A percentile compares a stretch with the other conserved stretches of the same genome.
These are phyloP conservation scores for Plebejus anna DNA, from an alignment of 2,888 invertebrate genomes.

Conservation along the genomic window DNA sequence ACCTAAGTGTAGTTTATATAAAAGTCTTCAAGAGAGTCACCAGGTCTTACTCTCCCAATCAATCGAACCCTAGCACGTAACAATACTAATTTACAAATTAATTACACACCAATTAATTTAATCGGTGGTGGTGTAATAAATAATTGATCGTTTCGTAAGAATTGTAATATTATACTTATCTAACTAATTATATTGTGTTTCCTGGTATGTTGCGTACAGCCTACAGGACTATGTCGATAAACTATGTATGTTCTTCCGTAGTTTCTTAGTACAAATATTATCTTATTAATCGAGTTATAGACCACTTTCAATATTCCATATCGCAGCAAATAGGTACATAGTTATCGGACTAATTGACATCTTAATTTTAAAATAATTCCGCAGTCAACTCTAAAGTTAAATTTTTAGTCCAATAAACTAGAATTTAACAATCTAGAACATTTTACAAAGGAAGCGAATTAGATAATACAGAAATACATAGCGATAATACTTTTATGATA, in stretches of 20 bases:
- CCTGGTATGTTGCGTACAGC: background rate
- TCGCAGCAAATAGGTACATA: background rate
- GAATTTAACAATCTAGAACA: background rate
- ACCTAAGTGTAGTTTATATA: too few relatives aligned
- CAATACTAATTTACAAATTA: too few relatives aligned
- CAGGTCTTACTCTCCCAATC: too few relatives aligned
- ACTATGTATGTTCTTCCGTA: background rate
- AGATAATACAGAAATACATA: constrained; percentile 26
- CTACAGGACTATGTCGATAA: background rate
- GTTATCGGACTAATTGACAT: too few relatives aligned
- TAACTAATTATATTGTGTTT: background rate
- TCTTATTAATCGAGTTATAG: background rate
- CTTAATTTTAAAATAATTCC: too few relatives aligned
- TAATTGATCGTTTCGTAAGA: background rate
- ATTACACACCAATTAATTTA: background rate
- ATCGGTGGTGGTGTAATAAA: background rate
- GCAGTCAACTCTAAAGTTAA: too few relatives aligned
- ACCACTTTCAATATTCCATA: background rate
- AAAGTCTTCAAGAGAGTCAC: too few relatives aligned
- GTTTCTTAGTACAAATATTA: background rate
- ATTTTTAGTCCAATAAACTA: background rate
- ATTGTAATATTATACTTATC: too few relatives aligned
- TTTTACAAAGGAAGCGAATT: background rate
- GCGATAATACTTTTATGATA: constrained; percentile 37
- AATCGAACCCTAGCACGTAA: too few relatives aligned